A percentile compares a stretch with the other conserved stretches of the same genome.
These are phyloP conservation scores for Plestiodon gilberti DNA, from an alignment of 2,113 vertebrate species.

Conservation along the genomic window DNA sequence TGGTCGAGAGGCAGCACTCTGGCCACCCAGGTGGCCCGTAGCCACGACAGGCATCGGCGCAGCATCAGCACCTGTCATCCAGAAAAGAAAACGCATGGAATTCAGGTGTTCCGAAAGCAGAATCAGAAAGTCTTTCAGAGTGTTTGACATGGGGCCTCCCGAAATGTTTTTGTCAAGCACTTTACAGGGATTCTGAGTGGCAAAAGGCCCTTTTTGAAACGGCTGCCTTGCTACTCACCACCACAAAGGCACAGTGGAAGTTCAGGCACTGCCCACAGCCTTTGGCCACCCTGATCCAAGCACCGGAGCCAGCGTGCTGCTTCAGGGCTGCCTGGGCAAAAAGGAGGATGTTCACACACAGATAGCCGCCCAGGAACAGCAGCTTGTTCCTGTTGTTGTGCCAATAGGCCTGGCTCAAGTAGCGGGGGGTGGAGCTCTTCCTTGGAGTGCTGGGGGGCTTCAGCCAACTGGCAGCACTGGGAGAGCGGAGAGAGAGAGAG, in stretches of 20 bases:
- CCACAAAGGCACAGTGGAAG: slow-evolving; percentile 89
- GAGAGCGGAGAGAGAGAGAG: background rate
- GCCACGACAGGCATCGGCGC: slow-evolving; percentile 85
- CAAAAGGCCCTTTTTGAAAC: background rate
- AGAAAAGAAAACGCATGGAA: background rate
- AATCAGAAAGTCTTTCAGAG: background rate
- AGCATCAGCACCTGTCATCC: slow-evolving; percentile 84
- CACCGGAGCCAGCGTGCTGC: slow-evolving; percentile 62
- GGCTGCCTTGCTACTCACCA: slow-evolving; percentile 69
- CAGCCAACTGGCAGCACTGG: slow-evolving; percentile 87
- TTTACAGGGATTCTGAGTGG: background rate
- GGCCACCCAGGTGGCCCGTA: slow-evolving; percentile 82
- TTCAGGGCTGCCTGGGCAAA: slow-evolving; percentile 72
- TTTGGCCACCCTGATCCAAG: slow-evolving; percentile 80
- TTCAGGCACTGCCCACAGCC: slow-evolving; percentile 90
- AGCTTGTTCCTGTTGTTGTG: slow-evolving; percentile 82
- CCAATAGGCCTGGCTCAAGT: slow-evolving; percentile 80
- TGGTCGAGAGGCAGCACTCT: slow-evolving; percentile 85
- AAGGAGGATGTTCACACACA: slow-evolving; percentile 75
- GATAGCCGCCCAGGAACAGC: slow-evolving; percentile 78
- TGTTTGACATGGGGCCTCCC: no score
- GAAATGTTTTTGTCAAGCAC: background rate
- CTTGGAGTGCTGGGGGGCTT: slow-evolving; percentile 70
- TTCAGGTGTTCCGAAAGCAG: no score
- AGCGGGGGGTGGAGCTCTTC: slow-evolving; percentile 66